Percentiles rank a stretch among this genome's conserved stretches.
phyloP scores from a whole-genome alignment of 2,113 vertebrate species.

The Lagopus leucura region DNA sequence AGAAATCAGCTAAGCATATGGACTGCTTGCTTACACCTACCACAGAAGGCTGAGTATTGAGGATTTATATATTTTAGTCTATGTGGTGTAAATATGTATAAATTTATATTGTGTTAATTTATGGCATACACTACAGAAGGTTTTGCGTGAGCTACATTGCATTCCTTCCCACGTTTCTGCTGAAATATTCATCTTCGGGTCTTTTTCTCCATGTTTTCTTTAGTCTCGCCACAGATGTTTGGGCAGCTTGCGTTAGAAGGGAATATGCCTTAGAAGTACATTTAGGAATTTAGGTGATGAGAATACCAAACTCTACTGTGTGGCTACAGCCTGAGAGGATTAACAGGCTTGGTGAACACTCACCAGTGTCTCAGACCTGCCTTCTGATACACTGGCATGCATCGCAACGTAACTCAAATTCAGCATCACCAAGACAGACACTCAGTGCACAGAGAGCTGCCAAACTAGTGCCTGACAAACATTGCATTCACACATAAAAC shows the following conservation, averaged over 20 bases:
- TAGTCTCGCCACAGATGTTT: constrained; percentile 80
- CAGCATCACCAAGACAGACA: constrained; percentile 6
- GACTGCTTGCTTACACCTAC: constrained; percentile 82
- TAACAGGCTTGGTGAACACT: constrained; percentile 23
- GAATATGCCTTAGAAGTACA: constrained; percentile 51
- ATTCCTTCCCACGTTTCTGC: constrained; percentile 81
- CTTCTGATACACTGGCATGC: not conserved
- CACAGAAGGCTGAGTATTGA: constrained; percentile 80
- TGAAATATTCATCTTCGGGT: constrained; percentile 82
- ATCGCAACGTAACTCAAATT: not conserved
- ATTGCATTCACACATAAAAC: constrained; percentile 48
- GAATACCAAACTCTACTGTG: constrained; percentile 27
- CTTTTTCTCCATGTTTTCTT: constrained; percentile 75
- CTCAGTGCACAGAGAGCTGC: not conserved
- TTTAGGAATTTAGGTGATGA: constrained; percentile 67
- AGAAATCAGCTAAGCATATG: constrained; percentile 81
- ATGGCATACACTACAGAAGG: constrained; percentile 84
- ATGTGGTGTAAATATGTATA: constrained; percentile 85
- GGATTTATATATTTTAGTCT: constrained; percentile 84
- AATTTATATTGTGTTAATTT: constrained; percentile 87
- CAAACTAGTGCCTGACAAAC: constrained; percentile 55
- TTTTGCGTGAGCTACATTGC: constrained; percentile 78
- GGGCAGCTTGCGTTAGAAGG: constrained; percentile 74
- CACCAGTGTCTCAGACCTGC: constrained; percentile 1
- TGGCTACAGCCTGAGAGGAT: constrained; percentile 27